Evolutionary conservation across 30 jellyfish, hydroid and myxozoan genomes (phyloP), one percentile per base, ranked within the genome.

Genomic region (Aurelia aurita): DNA sequence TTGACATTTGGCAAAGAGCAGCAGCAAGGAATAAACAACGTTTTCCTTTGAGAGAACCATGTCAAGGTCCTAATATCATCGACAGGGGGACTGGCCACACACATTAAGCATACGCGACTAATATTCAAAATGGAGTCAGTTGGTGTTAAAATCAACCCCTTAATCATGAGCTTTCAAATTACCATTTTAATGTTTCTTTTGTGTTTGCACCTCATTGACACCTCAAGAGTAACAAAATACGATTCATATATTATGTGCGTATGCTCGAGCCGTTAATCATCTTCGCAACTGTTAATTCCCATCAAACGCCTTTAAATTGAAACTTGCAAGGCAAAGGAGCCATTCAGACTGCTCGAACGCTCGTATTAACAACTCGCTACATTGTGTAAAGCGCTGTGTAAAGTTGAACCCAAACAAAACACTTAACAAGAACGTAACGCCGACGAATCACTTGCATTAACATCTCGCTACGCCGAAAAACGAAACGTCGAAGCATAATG

Each of bases 61-160:
- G 74, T 47, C 90, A 44, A 49, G 53, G 54, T 25, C 46, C 61
- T 23, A 51, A 75, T 45, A 39, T 45, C 57, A 45, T 49, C 31
- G 22, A 34, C 34, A 55, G 16, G 51, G 51, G 51, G 51, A 39
- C 51, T 39, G 51, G 51, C 51, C 51, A 39, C 51, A 64, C 82
- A 79, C 79, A 63, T 79, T 79, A 79, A 19, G 34, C 71, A 26
- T 9, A 16, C 45, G 16, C 53, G 43, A 46, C 46, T 25, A 45
- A 79, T 79, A 67, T 64, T 14, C 19, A 22, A 66, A 9, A 46
- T 31, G 76, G 51, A 20, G 26, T 10, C 16, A 46, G 22, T 22
- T 29, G 80, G 90, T 32, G 90, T 21, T n/a, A 79, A 79, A 54
- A 15, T 79, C 90, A 67, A 27, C 90, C 71, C 90, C 82, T 79